These are phyloP conservation scores for Anomalospiza imberbis DNA, from an alignment of 2,797 vertebrate genomes.

Conservation along the genomic window DNA sequence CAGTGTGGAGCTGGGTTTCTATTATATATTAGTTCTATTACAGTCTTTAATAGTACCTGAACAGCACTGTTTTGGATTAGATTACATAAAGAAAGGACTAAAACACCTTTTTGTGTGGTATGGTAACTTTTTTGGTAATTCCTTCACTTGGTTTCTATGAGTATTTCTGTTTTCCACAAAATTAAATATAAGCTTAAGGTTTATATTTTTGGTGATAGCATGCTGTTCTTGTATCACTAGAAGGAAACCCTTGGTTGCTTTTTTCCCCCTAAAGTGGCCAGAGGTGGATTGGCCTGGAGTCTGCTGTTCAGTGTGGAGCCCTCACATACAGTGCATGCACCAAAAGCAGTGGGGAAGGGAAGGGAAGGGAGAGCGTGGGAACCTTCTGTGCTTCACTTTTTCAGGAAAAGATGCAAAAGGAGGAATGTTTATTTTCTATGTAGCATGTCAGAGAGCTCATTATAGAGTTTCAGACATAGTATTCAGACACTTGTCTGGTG, in stretches of 20 bases:
- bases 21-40: neutral
- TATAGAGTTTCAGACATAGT: neutral
- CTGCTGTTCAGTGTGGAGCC: neutral
- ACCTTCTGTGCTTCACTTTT: neutral
- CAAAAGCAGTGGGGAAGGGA: neutral
- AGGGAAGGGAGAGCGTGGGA: neutral
- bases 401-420: neutral
- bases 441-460: neutral
- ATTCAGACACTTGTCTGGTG: neutral
- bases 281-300: neutral
- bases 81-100: neutral
- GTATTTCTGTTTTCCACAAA: neutral
- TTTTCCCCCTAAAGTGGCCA: neutral
- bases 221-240: neutral
- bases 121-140: neutral
- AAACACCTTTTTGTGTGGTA: neutral
- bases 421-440: neutral
- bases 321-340: accelerated
- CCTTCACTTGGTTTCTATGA: neutral
- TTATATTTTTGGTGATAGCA: neutral
- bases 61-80: neutral
- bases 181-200: neutral
- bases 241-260: neutral
- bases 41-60: neutral
- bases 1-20: neutral